Evolutionary conservation across 2,888 invertebrate genomes (phyloP), one percentile per base, ranked within the genome.

Genomic region (Apeira syringaria): DNA sequence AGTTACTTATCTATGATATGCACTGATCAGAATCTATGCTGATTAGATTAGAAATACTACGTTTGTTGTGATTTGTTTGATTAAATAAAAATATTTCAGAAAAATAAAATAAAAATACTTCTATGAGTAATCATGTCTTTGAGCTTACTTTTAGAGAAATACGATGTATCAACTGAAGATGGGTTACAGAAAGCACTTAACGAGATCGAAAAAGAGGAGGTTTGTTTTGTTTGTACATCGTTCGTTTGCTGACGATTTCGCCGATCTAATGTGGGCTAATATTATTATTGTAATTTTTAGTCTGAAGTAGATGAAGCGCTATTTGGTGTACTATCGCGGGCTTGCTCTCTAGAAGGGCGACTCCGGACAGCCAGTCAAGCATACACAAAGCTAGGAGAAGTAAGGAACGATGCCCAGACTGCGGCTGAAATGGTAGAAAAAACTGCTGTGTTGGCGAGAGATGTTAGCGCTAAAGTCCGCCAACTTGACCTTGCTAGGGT

Each of bases 391-490:
- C 89, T 98, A n/a, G 93, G 93, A 55, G 88, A 94, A 11, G 93
- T 97, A 7, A 94, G 94, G 68, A 86, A 90, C 0, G 97, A 97
- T 76, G 94, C 97, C 1, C 93, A 94, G 54, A 94, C 95, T 55
- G 92, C 99, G 17, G 93, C 95, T 2, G 92, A 92, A 44, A 97
- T 97, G 92, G 96, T 99, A 18, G 92, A 94, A 18, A 94, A 94
- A 67, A 98, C 99, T 0, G 97, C 98, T 3, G 91, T 93, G 13
- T 89, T 98, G 32, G 98, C 98, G 0, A 96, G 97, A 65, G 97
- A 96, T 74, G 99, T 99, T 38, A 98, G 98, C 71, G 96, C 96
- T 12, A 99, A 98, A 94, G 99, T 99, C 8, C 92, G 98, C 5
- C 95, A 97, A 44, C 83, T 99, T 27, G 99, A 99, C 85, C 88